These are phyloP conservation scores for Turritopsis dohrnii DNA, from an alignment of 30 jellyfish, hydroid and myxozoan species.

Conservation along the genomic window DNA sequence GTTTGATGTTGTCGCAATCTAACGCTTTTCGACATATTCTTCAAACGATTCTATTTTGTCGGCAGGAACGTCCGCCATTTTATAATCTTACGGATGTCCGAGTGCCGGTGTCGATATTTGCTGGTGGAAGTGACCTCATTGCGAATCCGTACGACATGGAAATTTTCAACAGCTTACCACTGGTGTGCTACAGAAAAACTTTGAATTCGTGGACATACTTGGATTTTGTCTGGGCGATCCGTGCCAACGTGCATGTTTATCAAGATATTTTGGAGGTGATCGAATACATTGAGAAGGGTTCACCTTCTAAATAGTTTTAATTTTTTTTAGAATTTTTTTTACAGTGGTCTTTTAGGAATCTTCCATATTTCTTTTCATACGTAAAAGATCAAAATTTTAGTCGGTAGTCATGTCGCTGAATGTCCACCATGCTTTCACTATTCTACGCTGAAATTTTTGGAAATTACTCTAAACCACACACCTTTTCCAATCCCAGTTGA, in stretches of 20 bases:
- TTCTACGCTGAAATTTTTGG: too few relatives aligned
- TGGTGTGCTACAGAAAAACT: background rate
- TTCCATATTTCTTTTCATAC: too few relatives aligned
- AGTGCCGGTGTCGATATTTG: slow-evolving; percentile 53
- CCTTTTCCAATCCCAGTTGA: too few relatives aligned
- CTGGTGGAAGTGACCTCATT: slow-evolving; percentile 56
- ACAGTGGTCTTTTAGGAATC: background rate
- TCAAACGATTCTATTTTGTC: background rate
- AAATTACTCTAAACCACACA: too few relatives aligned
- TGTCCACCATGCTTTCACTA: too few relatives aligned
- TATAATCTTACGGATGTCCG: slow-evolving; percentile 38
- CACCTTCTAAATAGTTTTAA: too few relatives aligned
- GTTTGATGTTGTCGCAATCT: too few relatives aligned
- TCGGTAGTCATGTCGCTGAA: too few relatives aligned
- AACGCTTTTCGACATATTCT: background rate
- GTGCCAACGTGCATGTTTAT: slow-evolving; percentile 45
- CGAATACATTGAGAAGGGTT: background rate
- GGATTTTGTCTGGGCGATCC: slow-evolving; percentile 75
- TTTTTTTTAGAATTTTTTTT: background rate
- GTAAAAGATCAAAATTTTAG: too few relatives aligned
- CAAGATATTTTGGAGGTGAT: slow-evolving; percentile 42
- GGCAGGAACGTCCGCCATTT: slow-evolving; percentile 50
- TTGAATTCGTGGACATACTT: slow-evolving; percentile 39
- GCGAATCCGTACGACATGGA: slow-evolving; percentile 80
- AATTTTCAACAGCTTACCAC: background rate